phyloP scores from a whole-genome alignment of 2,888 invertebrate species.

The Epinotia demarniana region DNA sequence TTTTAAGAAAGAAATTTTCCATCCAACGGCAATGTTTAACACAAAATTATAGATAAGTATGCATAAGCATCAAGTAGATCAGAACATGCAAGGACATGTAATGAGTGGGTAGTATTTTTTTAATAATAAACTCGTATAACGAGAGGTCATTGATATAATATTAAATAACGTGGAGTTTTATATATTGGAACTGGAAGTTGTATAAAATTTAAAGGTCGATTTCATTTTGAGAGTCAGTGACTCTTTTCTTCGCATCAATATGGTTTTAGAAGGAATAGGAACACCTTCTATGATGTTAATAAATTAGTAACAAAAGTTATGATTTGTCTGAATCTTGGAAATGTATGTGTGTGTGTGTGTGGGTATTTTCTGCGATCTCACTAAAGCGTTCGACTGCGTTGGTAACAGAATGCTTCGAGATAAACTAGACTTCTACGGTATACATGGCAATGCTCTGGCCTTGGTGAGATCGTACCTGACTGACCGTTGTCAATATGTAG shows the following conservation, averaged over 20 bases:
- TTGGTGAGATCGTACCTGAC: not conserved
- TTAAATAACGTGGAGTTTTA: too few species aligned
- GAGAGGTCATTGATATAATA: too few species aligned
- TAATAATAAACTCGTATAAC: too few species aligned
- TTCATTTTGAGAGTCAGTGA: not conserved
- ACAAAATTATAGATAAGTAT: not conserved
- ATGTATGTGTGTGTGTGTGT: not conserved
- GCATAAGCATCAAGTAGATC: not conserved
- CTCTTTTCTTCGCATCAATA: not conserved
- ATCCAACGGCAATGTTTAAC: slow-evolving; percentile 19
- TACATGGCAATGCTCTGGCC: not conserved
- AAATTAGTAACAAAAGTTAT: not conserved
- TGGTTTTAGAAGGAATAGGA: not conserved
- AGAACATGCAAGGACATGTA: not conserved
- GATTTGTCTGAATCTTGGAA: not conserved
- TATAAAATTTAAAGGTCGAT: not conserved
- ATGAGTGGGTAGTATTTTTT: not conserved
- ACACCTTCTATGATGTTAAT: not conserved
- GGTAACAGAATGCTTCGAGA: not conserved
- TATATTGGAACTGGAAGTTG: too few species aligned
- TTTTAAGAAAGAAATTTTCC: slow-evolving; percentile 17
- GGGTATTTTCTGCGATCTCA: not conserved
- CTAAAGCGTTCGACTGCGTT: not conserved
- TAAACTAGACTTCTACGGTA: not conserved
- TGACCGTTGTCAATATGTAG: not conserved